A percentile compares a stretch with the other conserved stretches of the same genome.
Evolutionary conservation across 2,113 vertebrate species (phyloP).

Genomic region (Corvus cornix): DNA sequence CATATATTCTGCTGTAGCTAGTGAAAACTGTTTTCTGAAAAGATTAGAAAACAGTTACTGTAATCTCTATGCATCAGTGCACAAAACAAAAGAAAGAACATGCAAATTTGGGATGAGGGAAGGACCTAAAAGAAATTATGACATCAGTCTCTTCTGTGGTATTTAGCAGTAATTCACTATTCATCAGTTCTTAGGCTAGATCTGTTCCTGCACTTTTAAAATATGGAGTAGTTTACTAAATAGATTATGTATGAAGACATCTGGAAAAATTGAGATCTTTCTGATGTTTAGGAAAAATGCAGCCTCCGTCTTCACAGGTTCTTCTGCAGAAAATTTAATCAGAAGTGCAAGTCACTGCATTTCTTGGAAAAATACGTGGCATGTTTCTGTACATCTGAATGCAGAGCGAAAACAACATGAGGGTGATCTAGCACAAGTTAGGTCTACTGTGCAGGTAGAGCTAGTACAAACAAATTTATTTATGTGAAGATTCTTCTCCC

Average conservation of each 20-base stretch:
- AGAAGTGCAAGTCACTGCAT: neutral
- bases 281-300: neutral
- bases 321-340: neutral
- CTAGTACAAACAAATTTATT: neutral
- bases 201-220: neutral
- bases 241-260: conserved; percentile 1
- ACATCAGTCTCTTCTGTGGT: neutral
- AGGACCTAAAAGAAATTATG: neutral
- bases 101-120: neutral
- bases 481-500: neutral
- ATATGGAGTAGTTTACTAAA: neutral
- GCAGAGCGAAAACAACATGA: neutral
- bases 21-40: neutral
- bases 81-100: neutral
- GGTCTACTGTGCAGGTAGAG: neutral
- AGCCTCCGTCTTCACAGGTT: neutral
- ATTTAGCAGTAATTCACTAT: neutral
- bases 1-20: neutral
- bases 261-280: neutral
- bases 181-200: neutral
- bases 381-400: neutral
- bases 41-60: neutral
- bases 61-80: neutral
- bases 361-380: neutral
- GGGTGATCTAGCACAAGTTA: neutral